Evolutionary conservation across 2,888 invertebrate genomes (phyloP), one percentile per base, ranked within the genome.

Genomic region (Iphiclides podalirius): DNA sequence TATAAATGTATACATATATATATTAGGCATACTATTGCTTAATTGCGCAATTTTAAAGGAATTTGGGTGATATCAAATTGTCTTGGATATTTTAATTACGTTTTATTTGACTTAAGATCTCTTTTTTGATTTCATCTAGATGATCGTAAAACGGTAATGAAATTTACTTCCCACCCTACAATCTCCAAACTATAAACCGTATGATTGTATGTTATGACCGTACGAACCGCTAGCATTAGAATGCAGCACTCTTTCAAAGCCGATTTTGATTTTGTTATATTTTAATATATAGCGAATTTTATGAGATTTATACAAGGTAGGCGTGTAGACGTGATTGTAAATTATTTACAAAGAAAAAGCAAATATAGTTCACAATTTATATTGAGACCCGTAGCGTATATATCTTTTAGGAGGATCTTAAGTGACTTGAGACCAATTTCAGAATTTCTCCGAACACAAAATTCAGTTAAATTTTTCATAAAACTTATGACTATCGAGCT

Each of bases 291-390:
- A 79, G 75, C 76, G 76, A 77, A 81, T 83, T 83, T 82, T 75
- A 86, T 72, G 87, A 87, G 88, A 88, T 89, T 87, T 84, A 88
- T 87, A 89, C 88, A 88, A 89, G 88, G 88, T 89, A 89, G 88
- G 80, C 67, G 73, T 72, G 83, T 85, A 86, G 85, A 35, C 61
- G n/a, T 31, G 8, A 75, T 76, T 72, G 77, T 79, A 81, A 65
- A 71, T 75, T 76, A 67, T 75, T 78, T 74, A 67, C 70, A 77
- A 66, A 63, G 1, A 35, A 42, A 20, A 20, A 13, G 20, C 57
- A 63, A 65, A 64, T 59, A 58, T 63, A 52, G 61, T 60, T 58
- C 70, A 61, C 71, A 77, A 69, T 66, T 58, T 71, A 62, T 61
- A 40, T 43, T 37, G 15, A 70, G 58, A 47, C 64, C 70, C 60